A percentile compares a stretch with the other conserved stretches of the same genome.
Conservation (phyloP, 2,113 vertebrate genomes). For the Odocoileus hemionus region DNA sequence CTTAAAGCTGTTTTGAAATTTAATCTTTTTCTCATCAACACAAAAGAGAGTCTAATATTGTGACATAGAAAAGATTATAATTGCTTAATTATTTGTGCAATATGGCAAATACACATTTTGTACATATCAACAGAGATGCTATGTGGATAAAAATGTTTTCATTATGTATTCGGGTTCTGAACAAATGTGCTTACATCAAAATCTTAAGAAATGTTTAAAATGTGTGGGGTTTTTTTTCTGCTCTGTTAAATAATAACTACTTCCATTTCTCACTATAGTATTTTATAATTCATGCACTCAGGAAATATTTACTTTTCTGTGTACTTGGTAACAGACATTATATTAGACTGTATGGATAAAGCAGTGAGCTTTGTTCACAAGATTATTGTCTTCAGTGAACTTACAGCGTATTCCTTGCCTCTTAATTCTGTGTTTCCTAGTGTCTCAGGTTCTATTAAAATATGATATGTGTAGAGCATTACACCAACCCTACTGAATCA, state of each 20-base stretch:
- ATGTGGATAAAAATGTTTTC: constrained; percentile 60
- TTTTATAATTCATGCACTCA: background rate
- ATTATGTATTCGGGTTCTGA: constrained; percentile 50
- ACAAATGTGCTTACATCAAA: constrained; percentile 54
- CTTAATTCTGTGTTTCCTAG: background rate
- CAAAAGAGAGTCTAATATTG: constrained; percentile 66
- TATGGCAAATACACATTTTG: constrained; percentile 64
- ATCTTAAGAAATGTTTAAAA: background rate
- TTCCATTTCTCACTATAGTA: background rate
- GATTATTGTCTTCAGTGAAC: background rate
- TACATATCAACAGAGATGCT: constrained; percentile 62
- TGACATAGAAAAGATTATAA: constrained; percentile 68
- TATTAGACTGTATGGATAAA: background rate
- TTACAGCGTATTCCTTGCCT: background rate
- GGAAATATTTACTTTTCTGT: background rate
- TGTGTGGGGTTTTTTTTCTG: background rate
- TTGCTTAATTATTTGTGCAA: constrained; percentile 71
- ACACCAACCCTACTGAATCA: background rate
- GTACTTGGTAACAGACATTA: background rate
- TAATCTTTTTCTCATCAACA: constrained; percentile 65
- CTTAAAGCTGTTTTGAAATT: constrained; percentile 40
- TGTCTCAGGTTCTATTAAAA: background rate
- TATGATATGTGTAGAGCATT: background rate
- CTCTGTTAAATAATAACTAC: background rate
- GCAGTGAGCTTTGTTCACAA: background rate